Percentiles rank a stretch among this genome's conserved stretches.
phyloP scores from a whole-genome alignment of 2,797 vertebrate species.

The Crocidura indochinensis region DNA sequence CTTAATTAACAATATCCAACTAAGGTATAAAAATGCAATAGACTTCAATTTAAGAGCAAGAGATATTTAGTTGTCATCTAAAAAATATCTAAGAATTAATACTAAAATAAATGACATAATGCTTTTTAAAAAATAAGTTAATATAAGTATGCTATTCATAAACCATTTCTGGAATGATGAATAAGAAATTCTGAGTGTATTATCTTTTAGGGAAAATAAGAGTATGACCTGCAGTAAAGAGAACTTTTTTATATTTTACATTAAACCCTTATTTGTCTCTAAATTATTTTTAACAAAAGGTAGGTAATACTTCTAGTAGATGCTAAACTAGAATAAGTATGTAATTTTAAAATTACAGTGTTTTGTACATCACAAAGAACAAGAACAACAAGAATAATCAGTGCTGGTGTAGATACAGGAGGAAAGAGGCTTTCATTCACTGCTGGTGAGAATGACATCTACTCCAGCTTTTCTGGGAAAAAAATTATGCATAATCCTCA shows the following conservation, averaged over 20 bases:
- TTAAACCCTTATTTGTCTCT: not conserved
- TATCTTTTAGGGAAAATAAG: not conserved
- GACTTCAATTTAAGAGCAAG: not conserved
- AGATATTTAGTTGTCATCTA: too few species aligned
- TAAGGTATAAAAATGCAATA: not conserved
- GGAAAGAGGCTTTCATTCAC: too few species aligned
- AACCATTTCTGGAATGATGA: constrained; percentile 11
- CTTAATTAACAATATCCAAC: not conserved
- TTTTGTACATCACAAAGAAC: not conserved
- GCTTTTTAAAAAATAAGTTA: not conserved
- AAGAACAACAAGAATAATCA: too few species aligned
- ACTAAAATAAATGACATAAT: constrained; percentile 7
- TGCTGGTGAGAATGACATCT: too few species aligned
- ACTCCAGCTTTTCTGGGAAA: too few species aligned
- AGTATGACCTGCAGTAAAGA: not conserved
- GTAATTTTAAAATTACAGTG: constrained; percentile 27
- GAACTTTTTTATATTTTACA: constrained; percentile 30
- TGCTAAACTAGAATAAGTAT: not conserved
- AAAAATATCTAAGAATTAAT: not conserved
- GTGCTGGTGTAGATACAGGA: too few species aligned
- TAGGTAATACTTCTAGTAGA: not conserved
- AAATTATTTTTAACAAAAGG: constrained; percentile 22
- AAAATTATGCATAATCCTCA: too few species aligned
- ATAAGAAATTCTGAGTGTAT: not conserved
- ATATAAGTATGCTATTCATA: not conserved